phyloP scores from a whole-genome alignment of 2,113 vertebrate genomes.

The Rhinogobius similis region DNA sequence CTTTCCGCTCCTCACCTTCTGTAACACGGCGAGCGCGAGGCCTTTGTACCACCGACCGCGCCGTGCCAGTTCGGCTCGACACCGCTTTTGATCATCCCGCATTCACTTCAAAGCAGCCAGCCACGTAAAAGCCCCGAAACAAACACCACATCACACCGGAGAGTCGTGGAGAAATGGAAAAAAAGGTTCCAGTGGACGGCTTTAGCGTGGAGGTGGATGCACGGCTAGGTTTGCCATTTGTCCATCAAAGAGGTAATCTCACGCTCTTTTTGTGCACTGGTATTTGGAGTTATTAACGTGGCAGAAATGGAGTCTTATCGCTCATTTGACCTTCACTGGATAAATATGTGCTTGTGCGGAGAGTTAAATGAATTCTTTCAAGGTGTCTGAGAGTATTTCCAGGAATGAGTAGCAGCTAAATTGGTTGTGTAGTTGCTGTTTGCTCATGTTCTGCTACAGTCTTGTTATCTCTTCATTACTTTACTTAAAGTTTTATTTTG shows the following conservation, averaged over 20 bases:
- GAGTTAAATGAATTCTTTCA: not conserved
- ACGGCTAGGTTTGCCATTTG: not conserved
- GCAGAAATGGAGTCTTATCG: not conserved
- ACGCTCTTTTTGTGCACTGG: not conserved
- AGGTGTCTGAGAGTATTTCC: not conserved
- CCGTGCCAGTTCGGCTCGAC: not conserved
- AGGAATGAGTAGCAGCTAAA: not conserved
- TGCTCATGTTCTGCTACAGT: not conserved
- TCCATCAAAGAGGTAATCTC: not conserved
- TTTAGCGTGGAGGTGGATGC: not conserved
- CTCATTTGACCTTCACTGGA: conserved; percentile 1
- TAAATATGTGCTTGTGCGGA: not conserved
- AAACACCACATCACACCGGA: not conserved
- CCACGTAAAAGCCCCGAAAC: conserved; percentile 22
- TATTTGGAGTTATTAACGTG: not conserved
- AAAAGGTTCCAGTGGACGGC: not conserved
- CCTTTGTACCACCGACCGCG: not conserved
- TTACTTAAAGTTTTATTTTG: too few relatives aligned
- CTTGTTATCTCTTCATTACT: not conserved
- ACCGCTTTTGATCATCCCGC: conserved; percentile 47
- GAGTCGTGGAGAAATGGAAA: not conserved
- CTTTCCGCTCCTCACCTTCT: not conserved
- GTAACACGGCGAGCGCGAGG: not conserved
- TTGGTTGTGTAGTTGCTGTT: not conserved
- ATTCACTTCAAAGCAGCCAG: conserved; percentile 42